Evolutionary conservation across 2,888 invertebrate species (phyloP).

Genomic region (Psylliodes chrysocephalus): DNA sequence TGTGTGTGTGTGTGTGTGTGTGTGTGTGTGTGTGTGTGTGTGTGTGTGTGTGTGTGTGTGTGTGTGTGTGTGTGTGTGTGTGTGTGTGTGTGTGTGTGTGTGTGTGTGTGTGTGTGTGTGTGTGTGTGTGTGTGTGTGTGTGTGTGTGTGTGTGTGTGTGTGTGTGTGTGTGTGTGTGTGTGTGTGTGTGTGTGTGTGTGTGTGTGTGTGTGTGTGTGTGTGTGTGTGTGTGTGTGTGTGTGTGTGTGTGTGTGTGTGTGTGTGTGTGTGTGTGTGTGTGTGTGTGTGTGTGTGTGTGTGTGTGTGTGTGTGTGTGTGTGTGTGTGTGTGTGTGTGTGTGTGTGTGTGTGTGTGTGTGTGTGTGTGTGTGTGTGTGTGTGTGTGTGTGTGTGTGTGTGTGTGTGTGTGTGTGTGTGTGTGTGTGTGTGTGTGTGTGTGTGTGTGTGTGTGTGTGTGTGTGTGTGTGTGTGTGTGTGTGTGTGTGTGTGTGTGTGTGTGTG

Average conservation of each 20-base stretch:
- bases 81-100: slow-evolving; percentile 2
- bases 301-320: not conserved
- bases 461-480: not conserved
- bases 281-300: not conserved
- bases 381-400: not conserved
- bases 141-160: not conserved
- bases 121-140: slow-evolving; percentile 5
- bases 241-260: not conserved
- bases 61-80: not conserved
- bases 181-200: not conserved
- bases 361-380: not conserved
- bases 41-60: not conserved
- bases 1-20: slow-evolving; percentile 1
- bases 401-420: not conserved
- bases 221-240: not conserved
- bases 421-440: not conserved
- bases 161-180: not conserved
- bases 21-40: slow-evolving; percentile 6
- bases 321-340: not conserved
- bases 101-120: slow-evolving; percentile 6
- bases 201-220: not conserved
- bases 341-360: not conserved
- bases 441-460: not conserved
- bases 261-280: not conserved
- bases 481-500: not conserved